Evolutionary conservation across 2,113 vertebrate species (phyloP).

Genomic region (Zosterops borbonicus): DNA sequence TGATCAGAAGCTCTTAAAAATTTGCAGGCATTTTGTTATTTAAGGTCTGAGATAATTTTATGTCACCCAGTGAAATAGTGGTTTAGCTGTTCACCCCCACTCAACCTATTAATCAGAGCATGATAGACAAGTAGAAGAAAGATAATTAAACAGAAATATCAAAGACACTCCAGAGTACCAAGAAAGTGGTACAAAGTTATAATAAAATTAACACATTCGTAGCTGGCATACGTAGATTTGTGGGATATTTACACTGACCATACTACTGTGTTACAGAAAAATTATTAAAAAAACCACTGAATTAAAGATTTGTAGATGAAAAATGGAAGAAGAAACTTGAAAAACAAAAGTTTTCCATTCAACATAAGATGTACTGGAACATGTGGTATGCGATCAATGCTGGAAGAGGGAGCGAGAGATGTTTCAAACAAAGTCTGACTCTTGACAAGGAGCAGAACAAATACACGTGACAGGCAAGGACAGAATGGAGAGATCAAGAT

Average conservation of each 20-base stretch:
- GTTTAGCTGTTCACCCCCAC: background rate
- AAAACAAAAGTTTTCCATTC: background rate
- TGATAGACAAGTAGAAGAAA: background rate
- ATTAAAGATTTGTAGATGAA: background rate
- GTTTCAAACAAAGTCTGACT: background rate
- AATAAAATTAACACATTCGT: background rate
- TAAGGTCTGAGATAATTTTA: background rate
- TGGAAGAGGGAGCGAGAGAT: background rate
- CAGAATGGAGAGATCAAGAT: background rate
- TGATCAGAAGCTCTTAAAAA: background rate
- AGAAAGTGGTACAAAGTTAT: background rate
- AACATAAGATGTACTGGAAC: background rate
- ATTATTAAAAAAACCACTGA: background rate
- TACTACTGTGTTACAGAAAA: background rate
- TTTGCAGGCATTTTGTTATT: background rate
- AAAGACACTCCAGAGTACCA: background rate
- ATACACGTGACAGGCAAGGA: rapidly evolving
- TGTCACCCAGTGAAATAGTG: background rate
- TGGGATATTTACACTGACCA: background rate
- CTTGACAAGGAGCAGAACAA: background rate
- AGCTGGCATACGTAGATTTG: background rate
- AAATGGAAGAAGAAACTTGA: background rate
- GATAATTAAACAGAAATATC: background rate
- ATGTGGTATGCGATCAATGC: background rate
- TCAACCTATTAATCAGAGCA: background rate